Conservation (phyloP, 2,797 vertebrate species). For the Gephyroberyx darwinii region DNA sequence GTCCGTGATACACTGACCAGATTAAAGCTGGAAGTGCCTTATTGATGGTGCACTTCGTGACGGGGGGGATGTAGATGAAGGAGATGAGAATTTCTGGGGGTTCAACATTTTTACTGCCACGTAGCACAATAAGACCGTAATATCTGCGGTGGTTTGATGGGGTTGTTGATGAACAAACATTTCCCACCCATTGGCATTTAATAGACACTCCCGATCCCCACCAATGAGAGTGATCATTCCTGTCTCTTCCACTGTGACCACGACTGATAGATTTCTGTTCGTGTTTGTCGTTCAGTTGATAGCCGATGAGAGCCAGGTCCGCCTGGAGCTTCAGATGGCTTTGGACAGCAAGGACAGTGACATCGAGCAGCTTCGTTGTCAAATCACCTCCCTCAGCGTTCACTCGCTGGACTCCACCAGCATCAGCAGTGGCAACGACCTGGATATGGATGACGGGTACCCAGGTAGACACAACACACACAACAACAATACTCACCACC, state of each 20-base stretch:
- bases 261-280: background rate
- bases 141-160: background rate
- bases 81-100: background rate
- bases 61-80: background rate
- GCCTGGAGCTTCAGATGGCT: slow-evolving; percentile 95
- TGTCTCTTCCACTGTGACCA: background rate
- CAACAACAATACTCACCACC: background rate
- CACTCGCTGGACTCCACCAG: slow-evolving; percentile 92
- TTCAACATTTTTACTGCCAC: no score
- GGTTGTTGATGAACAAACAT: no score
- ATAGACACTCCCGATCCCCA: no score
- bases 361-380: slow-evolving; percentile 95
- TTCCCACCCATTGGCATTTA: no score
- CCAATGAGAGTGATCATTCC: background rate
- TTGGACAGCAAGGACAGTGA: slow-evolving; percentile 98
- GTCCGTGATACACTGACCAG: slow-evolving; percentile 7
- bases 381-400: slow-evolving; percentile 90
- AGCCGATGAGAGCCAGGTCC: slow-evolving; percentile 91
- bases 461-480: slow-evolving; percentile 85
- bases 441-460: slow-evolving; percentile 89
- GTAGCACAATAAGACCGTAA: no score
- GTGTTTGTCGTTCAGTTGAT: slow-evolving; percentile 82
- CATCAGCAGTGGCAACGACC: slow-evolving; percentile 90
- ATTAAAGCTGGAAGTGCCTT: no score
- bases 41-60: background rate